phyloP scores from a whole-genome alignment of 2,113 vertebrate species.

The Monopterus albus region DNA sequence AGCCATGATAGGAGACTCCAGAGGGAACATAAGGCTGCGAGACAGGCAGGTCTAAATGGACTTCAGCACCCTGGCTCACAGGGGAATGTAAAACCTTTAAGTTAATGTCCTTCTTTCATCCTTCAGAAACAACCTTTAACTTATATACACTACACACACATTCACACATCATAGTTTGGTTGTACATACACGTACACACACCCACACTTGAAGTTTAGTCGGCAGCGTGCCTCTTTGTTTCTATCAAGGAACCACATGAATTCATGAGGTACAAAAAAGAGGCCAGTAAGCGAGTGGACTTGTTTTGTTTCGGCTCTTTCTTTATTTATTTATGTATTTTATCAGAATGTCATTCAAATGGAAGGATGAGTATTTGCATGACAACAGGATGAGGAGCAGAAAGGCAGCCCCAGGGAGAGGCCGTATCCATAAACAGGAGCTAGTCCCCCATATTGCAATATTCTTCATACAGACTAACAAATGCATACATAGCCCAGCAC shows the following conservation, averaged over 20 bases:
- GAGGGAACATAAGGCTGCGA: constrained; percentile 83
- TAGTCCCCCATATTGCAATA: constrained; percentile 79
- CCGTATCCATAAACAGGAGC: constrained; percentile 84
- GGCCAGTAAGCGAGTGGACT: constrained; percentile 79
- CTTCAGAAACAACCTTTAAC: constrained; percentile 66
- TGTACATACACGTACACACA: constrained; percentile 21
- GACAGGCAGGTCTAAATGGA: constrained; percentile 58
- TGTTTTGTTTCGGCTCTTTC: constrained; percentile 68
- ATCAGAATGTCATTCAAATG: constrained; percentile 99
- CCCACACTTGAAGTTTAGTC: constrained; percentile 79
- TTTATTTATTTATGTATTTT: constrained; percentile 83
- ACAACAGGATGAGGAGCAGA: constrained; percentile 88
- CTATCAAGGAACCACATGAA: constrained; percentile 81
- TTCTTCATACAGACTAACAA: constrained; percentile 78
- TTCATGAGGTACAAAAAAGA: constrained; percentile 82
- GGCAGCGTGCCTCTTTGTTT: constrained; percentile 67
- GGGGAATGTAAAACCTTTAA: constrained; percentile 62
- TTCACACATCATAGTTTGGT: background rate
- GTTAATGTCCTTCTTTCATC: constrained; percentile 28
- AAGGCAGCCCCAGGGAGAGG: constrained; percentile 82
- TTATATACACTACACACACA: constrained; percentile 56
- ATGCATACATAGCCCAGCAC: constrained; percentile 53
- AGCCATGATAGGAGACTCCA: constrained; percentile 85
- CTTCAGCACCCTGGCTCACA: constrained; percentile 55
- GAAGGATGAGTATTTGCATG: constrained; percentile 98